These are phyloP conservation scores for Aplochiton taeniatus DNA, from an alignment of 2,797 vertebrate species.

Conservation along the genomic window DNA sequence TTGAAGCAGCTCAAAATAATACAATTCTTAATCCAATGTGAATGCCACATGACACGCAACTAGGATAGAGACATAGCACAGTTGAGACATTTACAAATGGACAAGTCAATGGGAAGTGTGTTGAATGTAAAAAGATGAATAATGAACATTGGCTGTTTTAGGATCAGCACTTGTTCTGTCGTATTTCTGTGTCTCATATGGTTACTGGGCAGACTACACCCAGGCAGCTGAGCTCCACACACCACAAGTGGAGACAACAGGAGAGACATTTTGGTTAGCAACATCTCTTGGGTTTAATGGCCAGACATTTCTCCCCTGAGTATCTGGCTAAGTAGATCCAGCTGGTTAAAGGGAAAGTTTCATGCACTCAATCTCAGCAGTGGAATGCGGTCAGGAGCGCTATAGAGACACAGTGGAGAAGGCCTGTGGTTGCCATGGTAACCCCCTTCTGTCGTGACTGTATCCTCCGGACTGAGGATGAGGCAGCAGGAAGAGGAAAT, in stretches of 20 bases:
- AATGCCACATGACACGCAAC: not conserved
- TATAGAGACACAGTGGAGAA: constrained; percentile 44
- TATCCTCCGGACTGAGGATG: constrained; percentile 56
- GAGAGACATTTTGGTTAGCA: not conserved
- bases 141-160: too few species aligned
- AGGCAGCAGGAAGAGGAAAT: constrained; percentile 40
- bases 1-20: constrained; percentile 19
- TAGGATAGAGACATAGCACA: constrained; percentile 29
- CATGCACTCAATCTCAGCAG: constrained; percentile 38
- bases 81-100: constrained; percentile 22
- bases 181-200: not conserved
- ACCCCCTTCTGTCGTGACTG: constrained; percentile 60
- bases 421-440: constrained; percentile 63
- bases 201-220: not conserved
- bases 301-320: not conserved
- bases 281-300: not conserved
- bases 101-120: not conserved
- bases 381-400: constrained; percentile 53
- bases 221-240: constrained; percentile 6
- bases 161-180: not conserved
- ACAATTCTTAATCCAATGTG: constrained; percentile 32
- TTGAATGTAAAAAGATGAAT: not conserved
- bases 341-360: constrained; percentile 35
- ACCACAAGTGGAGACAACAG: not conserved
- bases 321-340: not conserved